Conservation (phyloP, 1,140 invertebrate species). For the Papilio machaon region DNA sequence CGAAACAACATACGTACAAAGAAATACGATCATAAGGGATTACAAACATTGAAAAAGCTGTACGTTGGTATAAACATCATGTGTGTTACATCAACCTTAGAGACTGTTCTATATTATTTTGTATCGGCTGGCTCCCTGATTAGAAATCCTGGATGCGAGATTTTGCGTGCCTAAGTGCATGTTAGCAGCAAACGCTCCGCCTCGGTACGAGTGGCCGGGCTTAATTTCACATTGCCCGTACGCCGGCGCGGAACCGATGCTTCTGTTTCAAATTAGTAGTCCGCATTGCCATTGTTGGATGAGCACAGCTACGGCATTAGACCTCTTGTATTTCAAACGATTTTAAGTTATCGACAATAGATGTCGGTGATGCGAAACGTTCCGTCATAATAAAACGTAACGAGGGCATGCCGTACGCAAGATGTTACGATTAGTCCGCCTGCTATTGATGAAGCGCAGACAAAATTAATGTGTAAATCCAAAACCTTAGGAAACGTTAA, state of each 20-base stretch:
- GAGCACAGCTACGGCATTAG: conserved; percentile 27
- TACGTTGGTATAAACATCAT: not conserved
- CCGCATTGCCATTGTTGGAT: conserved; percentile 35
- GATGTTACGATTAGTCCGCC: not conserved
- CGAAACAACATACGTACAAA: not conserved
- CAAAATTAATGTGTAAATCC: not conserved
- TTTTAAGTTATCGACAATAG: conserved; percentile 29
- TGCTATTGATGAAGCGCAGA: not conserved
- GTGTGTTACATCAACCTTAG: not conserved
- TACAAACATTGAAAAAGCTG: not conserved
- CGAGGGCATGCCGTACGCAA: not conserved
- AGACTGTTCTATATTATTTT: conserved; percentile 17
- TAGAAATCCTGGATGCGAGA: conserved; percentile 37
- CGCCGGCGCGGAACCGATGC: conserved; percentile 15
- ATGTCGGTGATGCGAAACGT: not conserved
- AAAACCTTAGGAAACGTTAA: not conserved
- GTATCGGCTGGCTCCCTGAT: conserved; percentile 32
- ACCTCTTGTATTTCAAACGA: conserved; percentile 35
- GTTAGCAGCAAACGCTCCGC: conserved; percentile 32
- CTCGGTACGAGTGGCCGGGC: conserved; percentile 28
- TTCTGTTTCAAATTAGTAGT: conserved; percentile 37
- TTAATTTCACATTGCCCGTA: conserved; percentile 30
- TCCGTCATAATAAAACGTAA: not conserved
- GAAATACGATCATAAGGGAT: not conserved
- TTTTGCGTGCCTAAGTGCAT: conserved; percentile 35